Evolutionary conservation across 2,888 invertebrate species (phyloP).

Genomic region (Stenoptilia bipunctidactyla): DNA sequence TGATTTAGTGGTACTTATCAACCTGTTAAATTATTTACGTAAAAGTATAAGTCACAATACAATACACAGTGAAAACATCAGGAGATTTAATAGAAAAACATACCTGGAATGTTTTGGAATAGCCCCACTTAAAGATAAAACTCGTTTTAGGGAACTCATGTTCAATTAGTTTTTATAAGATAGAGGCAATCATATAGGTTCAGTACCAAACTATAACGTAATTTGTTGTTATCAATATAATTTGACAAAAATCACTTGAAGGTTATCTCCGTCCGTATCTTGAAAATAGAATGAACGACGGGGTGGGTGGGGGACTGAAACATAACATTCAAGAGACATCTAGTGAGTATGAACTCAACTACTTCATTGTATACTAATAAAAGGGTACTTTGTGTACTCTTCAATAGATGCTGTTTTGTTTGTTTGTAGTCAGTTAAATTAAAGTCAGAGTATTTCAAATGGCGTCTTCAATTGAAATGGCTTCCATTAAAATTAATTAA

Average conservation of each 20-base stretch:
- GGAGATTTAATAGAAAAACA: conserved; percentile 14
- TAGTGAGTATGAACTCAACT: not conserved
- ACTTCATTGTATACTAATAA: no score
- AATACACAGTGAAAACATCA: conserved; percentile 1
- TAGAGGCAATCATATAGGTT: no score
- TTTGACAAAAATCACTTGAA: conserved; percentile 65
- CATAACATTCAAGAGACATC: not conserved
- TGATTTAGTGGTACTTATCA: conserved; percentile 46
- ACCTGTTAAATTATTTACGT: conserved; percentile 32
- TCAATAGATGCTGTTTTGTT: no score
- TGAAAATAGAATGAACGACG: conserved; percentile 44
- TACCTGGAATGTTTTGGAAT: conserved; percentile 55
- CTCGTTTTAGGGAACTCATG: conserved; percentile 55
- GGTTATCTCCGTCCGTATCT: conserved; percentile 38
- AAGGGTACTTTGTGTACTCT: no score
- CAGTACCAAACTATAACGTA: conserved; percentile 21
- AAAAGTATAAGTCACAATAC: not conserved
- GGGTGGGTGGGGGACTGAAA: no score
- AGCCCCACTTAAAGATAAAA: no score
- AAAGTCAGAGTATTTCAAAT: no score
- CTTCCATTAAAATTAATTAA: no score
- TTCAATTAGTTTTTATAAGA: conserved; percentile 16
- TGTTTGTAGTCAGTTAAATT: no score
- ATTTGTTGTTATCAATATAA: conserved; percentile 52
- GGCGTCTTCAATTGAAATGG: no score